Evolutionary conservation across 2,113 vertebrate genomes (phyloP), one percentile per base, ranked within the genome.

Genomic region (Gila orcuttii): DNA sequence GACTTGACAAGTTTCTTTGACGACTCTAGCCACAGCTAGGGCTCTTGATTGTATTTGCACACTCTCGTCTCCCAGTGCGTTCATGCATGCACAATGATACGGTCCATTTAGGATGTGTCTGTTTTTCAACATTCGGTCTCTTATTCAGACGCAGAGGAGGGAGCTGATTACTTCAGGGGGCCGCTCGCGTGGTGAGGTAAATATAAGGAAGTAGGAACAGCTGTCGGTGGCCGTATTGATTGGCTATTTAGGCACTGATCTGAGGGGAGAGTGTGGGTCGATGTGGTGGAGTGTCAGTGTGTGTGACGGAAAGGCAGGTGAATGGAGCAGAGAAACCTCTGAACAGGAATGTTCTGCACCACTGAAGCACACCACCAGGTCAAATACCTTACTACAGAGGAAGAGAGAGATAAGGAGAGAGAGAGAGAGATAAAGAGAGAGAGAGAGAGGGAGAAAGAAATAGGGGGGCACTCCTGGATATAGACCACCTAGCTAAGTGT

Each of bases 311-410:
- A 62, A 64, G 52, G 59, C 73, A 84, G 87, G 71, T 85, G 87
- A 82, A 86, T 55, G 82, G 85, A 89, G 39, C 66, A 36, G 82
- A 75, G 80, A 59, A 88, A 79, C 59, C 75, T 80, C 85, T 86
- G 85, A 88, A 85, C 77, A 75, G 21, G 39, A 82, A 69, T 83
- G 87, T 88, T 90, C 87, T 81, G 85, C 66, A 75, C 68, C 85
- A 90, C 33, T 88, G 85, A 85, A 88, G 89, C 89, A 85, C 80
- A 42, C 74, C 68, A 79, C 52, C 50, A 79, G 83, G 89, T 88
- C 89, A 88, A 83, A 87, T 83, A 81, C 79, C 64, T 85, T 78
- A 17, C 73, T 55, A 80, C 62, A 87, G 86, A 83, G 64, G 55
- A 42, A 60, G 62, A 87, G 81, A 47, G n/a, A 79, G 75, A 62